Evolutionary conservation across 2,797 vertebrate species (phyloP).

Genomic region (Brachymystax lenok): DNA sequence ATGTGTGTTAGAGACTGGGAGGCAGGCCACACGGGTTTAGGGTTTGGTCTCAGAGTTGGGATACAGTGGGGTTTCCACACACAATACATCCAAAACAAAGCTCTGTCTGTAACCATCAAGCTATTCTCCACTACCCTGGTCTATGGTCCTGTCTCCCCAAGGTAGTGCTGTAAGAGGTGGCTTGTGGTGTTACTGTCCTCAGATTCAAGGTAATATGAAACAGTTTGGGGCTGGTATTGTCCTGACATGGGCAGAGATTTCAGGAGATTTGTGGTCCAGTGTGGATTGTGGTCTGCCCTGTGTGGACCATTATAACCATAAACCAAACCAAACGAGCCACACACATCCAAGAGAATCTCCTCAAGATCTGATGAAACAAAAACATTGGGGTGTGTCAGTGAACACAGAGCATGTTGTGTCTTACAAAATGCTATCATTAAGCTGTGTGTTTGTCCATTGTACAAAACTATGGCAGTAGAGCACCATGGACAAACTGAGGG

Average conservation of each 20-base stretch:
- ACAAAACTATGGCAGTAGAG: neutral
- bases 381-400: too few species aligned
- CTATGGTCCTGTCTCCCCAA: conserved; percentile 36
- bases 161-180: conserved; percentile 14
- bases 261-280: conserved; percentile 39
- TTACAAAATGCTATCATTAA: too few species aligned
- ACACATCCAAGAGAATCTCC: conserved; percentile 12
- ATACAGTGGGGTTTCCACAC: conserved; percentile 1
- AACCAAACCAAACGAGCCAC: conserved; percentile 19
- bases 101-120: neutral
- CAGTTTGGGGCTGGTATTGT: conserved; percentile 47
- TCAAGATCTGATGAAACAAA: neutral
- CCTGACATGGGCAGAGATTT: conserved; percentile 38
- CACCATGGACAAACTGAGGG: too few species aligned
- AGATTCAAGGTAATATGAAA: neutral
- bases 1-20: neutral
- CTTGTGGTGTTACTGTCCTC: conserved; percentile 32
- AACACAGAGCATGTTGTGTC: too few species aligned
- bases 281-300: conserved; percentile 22
- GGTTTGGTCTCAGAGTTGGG: neutral
- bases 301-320: conserved; percentile 45
- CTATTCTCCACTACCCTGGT: conserved; percentile 14
- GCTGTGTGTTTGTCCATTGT: neutral
- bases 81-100: neutral
- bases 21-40: neutral